These are phyloP conservation scores for Pseudochirops corinnae DNA, from an alignment of 2,797 vertebrate species.

Conservation along the genomic window DNA sequence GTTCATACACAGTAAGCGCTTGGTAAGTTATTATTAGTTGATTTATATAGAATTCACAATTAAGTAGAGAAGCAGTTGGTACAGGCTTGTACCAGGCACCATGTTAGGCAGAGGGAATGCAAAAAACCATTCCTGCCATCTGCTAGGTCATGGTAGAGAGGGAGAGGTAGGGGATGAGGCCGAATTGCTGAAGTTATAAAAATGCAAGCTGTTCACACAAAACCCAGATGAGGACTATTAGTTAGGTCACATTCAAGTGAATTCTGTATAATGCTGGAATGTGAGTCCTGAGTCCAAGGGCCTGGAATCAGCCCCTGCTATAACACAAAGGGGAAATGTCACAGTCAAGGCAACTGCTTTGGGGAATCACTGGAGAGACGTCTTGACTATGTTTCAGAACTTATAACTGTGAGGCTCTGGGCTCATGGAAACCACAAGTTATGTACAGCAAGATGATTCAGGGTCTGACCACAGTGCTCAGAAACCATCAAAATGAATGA, in stretches of 20 bases:
- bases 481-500: constrained; percentile 20
- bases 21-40: not conserved
- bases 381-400: not conserved
- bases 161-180: not conserved
- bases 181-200: not conserved
- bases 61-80: not conserved
- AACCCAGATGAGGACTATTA: not conserved
- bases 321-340: not conserved
- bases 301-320: not conserved
- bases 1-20: not conserved
- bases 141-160: not conserved
- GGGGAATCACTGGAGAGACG: not conserved
- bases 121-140: not conserved
- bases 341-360: not conserved
- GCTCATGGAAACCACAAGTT: constrained; percentile 28
- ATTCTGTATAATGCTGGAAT: not conserved
- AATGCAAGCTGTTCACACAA: not conserved
- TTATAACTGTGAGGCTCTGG: not conserved
- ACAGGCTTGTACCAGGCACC: not conserved
- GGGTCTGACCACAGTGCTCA: not conserved
- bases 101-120: not conserved
- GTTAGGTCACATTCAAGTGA: not conserved
- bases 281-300: not conserved
- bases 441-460: not conserved
- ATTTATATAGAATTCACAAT: not conserved